Conservation (phyloP, 2,797 vertebrate species). For the Diplodus sargus region DNA sequence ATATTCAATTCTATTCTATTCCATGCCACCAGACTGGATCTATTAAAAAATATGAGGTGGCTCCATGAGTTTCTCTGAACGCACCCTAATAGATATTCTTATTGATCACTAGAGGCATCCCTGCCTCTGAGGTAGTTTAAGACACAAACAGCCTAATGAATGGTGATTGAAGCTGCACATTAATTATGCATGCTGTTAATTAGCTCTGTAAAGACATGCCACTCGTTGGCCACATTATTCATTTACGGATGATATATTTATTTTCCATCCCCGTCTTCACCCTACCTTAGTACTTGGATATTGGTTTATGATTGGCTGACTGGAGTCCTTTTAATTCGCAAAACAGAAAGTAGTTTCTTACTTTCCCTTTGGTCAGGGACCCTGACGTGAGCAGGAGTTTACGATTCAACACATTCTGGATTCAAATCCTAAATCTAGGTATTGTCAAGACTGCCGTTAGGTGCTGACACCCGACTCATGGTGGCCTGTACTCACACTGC, state of each 20-base stretch:
- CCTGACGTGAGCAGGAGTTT: neutral
- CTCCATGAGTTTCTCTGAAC: neutral
- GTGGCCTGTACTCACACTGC: neutral
- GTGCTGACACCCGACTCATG: neutral
- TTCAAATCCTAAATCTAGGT: neutral
- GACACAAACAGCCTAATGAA: neutral
- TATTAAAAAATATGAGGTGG: neutral
- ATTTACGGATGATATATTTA: neutral
- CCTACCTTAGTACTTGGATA: neutral
- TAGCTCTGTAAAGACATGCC: neutral
- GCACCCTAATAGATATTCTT: neutral
- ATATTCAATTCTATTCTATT: no score
- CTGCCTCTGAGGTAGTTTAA: neutral
- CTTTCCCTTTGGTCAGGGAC: neutral
- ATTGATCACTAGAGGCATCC: neutral
- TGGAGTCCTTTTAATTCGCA: neutral
- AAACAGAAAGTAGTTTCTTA: neutral
- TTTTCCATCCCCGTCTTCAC: no score
- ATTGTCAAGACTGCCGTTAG: neutral
- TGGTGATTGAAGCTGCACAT: neutral
- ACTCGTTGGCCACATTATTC: neutral
- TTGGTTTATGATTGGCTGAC: neutral
- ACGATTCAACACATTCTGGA: neutral
- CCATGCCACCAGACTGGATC: neutral
- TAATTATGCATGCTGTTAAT: neutral